Evolutionary conservation across 1,140 invertebrate species (phyloP).

Genomic region (Rhynchophorus ferrugineus): DNA sequence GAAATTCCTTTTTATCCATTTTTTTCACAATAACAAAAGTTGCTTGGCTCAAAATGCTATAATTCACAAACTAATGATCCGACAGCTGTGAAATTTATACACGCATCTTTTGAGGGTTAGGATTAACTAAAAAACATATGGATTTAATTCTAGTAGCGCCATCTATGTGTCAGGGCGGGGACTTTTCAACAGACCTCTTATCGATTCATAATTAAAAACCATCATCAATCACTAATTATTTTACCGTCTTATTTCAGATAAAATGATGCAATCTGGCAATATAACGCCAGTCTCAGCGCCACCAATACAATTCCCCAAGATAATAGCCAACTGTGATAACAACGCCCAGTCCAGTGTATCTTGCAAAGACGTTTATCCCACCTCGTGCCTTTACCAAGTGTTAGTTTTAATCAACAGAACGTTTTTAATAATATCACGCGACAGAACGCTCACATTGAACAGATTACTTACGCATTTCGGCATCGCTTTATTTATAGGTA

Average conservation of each 20-base stretch:
- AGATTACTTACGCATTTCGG: conserved; percentile 66
- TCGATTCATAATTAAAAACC: too few species aligned
- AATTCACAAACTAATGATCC: too few species aligned
- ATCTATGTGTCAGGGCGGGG: too few species aligned
- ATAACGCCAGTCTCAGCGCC: conserved; percentile 45
- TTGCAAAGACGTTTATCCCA: conserved; percentile 41
- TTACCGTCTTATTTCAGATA: conserved; percentile 34
- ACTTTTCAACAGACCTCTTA: too few species aligned
- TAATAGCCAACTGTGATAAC: conserved; percentile 13
- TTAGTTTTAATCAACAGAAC: conserved; percentile 54
- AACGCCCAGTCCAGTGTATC: conserved; percentile 4
- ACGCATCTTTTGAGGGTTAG: too few species aligned
- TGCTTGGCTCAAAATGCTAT: too few species aligned
- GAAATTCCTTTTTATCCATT: too few species aligned
- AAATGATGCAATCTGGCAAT: conserved; percentile 39
- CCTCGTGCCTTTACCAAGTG: conserved; percentile 60
- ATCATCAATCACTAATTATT: too few species aligned
- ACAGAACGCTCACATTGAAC: conserved; percentile 64
- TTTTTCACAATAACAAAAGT: too few species aligned
- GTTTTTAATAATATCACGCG: conserved; percentile 49
- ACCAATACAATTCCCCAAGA: conserved; percentile 19
- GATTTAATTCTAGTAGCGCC: too few species aligned
- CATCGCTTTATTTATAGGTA: conserved; percentile 72
- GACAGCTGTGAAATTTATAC: too few species aligned
- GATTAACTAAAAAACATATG: too few species aligned